Conservation (phyloP, 2,797 vertebrate species). For the Crocidura indochinensis region DNA sequence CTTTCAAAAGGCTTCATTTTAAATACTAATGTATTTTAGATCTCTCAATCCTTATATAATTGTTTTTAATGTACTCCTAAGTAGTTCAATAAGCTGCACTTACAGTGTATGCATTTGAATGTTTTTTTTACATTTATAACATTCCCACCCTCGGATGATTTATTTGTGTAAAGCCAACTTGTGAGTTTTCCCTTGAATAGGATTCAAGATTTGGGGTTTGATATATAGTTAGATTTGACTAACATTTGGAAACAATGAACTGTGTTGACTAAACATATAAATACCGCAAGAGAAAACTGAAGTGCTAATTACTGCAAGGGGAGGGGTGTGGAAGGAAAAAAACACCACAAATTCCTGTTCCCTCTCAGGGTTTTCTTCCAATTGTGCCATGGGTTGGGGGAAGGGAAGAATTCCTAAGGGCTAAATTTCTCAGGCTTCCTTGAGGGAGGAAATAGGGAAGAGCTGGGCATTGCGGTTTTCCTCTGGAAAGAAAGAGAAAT, state of each 20-base stretch:
- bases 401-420: not conserved
- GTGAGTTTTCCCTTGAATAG: constrained; percentile 66
- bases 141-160: constrained; percentile 72
- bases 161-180: constrained; percentile 66
- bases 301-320: constrained; percentile 14
- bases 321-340: not conserved
- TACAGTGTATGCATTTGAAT: not conserved
- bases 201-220: constrained; percentile 72
- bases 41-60: not conserved
- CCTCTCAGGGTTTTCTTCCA: not conserved
- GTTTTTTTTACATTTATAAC: not conserved
- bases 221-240: constrained; percentile 72
- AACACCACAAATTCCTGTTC: not conserved
- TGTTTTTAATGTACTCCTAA: not conserved
- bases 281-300: constrained; percentile 60
- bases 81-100: not conserved
- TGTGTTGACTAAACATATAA: constrained; percentile 71
- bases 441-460: not conserved
- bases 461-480: constrained; percentile 8
- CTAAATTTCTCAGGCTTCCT: not conserved
- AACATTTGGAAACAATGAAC: constrained; percentile 81
- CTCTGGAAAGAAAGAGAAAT: constrained; percentile 61
- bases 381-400: fast-evolving
- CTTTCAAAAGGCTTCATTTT: constrained; percentile 48
- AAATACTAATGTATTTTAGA: not conserved